A percentile compares a stretch with the other conserved stretches of the same genome.
These are phyloP conservation scores for Platyscapa corneri DNA, from an alignment of 1,140 invertebrate species.

Conservation along the genomic window DNA sequence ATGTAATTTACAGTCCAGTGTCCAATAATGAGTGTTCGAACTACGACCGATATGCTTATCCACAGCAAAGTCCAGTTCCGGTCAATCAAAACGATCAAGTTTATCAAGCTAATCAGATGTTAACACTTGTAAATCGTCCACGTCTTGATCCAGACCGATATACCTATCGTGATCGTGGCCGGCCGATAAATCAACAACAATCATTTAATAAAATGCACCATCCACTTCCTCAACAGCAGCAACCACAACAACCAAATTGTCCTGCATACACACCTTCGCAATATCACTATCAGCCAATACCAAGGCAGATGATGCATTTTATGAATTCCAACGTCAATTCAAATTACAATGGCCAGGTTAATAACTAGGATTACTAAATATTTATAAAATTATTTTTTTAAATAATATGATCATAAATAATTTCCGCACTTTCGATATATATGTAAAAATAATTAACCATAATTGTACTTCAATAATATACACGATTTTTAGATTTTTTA, in stretches of 20 bases:
- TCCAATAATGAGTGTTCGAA: conserved; percentile 24
- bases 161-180: conserved; percentile 56
- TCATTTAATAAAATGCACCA: conserved; percentile 29
- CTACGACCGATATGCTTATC: conserved; percentile 43
- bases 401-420: too few species aligned
- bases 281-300: conserved; percentile 63
- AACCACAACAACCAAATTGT: conserved; percentile 58
- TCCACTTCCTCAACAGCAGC: conserved; percentile 37
- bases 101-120: conserved; percentile 55
- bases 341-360: conserved; percentile 46
- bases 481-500: too few species aligned
- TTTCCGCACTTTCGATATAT: too few species aligned
- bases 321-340: conserved; percentile 61
- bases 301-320: conserved; percentile 62
- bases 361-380: not conserved
- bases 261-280: conserved; percentile 61
- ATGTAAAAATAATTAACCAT: too few species aligned
- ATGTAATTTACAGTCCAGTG: conserved; percentile 32
- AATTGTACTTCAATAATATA: too few species aligned
- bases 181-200: conserved; percentile 47
- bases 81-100: conserved; percentile 60
- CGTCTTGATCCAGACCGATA: conserved; percentile 51
- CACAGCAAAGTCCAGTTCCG: conserved; percentile 32
- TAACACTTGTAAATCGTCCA: conserved; percentile 51
- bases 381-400: not conserved